Evolutionary conservation across 2,797 vertebrate species (phyloP).

Genomic region (Scarus forsteni): DNA sequence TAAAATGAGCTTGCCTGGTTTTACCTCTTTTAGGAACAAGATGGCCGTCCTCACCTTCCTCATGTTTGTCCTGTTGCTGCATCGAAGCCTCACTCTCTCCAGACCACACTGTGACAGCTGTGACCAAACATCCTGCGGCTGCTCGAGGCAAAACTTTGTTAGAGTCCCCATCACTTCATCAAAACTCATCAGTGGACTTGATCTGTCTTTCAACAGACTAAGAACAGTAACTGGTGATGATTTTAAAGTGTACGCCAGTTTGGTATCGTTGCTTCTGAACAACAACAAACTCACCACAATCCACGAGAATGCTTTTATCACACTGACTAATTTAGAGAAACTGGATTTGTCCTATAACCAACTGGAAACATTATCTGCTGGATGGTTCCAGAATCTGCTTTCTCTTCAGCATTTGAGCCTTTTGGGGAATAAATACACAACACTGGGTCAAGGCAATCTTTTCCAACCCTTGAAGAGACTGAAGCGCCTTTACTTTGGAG

Average conservation of each 20-base stretch:
- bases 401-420: constrained; percentile 79
- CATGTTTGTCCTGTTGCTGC: constrained; percentile 6
- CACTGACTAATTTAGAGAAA: constrained; percentile 67
- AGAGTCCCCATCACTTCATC: constrained; percentile 73
- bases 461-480: constrained; percentile 78
- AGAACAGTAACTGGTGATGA: constrained; percentile 61
- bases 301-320: constrained; percentile 70
- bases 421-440: constrained; percentile 79
- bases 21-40: constrained; percentile 6
- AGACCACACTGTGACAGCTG: constrained; percentile 59
- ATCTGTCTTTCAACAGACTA: constrained; percentile 82
- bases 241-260: constrained; percentile 68
- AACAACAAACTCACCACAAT: constrained; percentile 77
- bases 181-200: constrained; percentile 38
- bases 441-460: constrained; percentile 71
- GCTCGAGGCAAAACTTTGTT: constrained; percentile 64
- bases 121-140: constrained; percentile 70
- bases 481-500: constrained; percentile 79
- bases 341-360: constrained; percentile 85
- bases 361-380: constrained; percentile 66
- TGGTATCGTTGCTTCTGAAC: constrained; percentile 73
- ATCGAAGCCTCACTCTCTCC: not conserved
- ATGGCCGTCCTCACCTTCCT: constrained; percentile 8
- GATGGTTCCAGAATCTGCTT: constrained; percentile 81
- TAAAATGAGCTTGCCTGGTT: not conserved